Base-by-base conservation (phyloP, 1,140 invertebrate genomes). In the Aphaenogaster floridana region DNA sequence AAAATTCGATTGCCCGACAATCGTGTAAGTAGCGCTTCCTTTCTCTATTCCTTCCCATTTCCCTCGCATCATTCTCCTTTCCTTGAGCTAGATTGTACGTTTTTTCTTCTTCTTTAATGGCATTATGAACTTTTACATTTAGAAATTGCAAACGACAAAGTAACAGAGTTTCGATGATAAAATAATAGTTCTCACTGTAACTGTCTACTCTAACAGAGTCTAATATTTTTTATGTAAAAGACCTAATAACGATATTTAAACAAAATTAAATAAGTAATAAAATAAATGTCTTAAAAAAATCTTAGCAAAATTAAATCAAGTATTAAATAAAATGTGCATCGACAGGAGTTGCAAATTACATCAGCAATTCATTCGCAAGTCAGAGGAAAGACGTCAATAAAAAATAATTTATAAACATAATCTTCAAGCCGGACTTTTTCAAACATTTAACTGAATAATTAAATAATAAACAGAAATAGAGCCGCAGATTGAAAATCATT, bases 1-100 rank as follows among this genome's bases (percentile, higher is more conserved):
- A 90, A 91, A 89, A 86, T 89, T 77, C 54, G 79, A 91, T 90
- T 90, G 80, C n/a, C 15, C 3, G 21, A 28, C 45, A 90, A 90
- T 85, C 88, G 50, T 66, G 54, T 59, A 45, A 84, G 57, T 72
- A 39, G 50, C 54, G 54, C 76, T 80, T 17, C 21, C 48, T 85
- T 45, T 83, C 45, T 50, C 0, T 36, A 50, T 83, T 54, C 21
- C 8, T 57, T 72, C 4, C 5, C 9, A 45, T 79, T 34, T 76
- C 13, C 34, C 9, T 28, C 4, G 17, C 11, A 17, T 2, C 28
- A 5, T 21, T 52, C 54, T 42, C 5, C 42, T 42, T 15, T 59
- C 13, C 66, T 17, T 7, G 9, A 66, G 7, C 2, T 63, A 34
- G 17, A 81, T 71, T 36, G 36, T 15, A 6, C 17, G 5, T 48